phyloP scores from a whole-genome alignment of 2,113 vertebrate genomes.

The Entosphenus tridentatus region DNA sequence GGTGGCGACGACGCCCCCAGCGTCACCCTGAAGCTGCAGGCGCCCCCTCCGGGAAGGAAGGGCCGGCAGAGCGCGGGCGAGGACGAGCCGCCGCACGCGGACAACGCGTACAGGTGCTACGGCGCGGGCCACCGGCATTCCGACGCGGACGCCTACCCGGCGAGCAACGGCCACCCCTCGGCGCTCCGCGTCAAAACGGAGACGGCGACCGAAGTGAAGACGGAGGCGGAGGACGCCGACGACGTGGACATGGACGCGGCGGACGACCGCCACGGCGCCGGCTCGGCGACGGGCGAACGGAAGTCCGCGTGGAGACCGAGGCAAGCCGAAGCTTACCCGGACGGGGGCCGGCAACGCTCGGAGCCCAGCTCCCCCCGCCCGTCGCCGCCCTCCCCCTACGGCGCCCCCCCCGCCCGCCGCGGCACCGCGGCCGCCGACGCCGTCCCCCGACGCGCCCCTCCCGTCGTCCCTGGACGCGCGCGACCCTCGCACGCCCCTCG shows the following conservation, averaged over 20 bases:
- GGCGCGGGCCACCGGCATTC: constrained; percentile 11
- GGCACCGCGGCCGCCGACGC: constrained; percentile 19
- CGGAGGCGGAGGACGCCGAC: constrained; percentile 50
- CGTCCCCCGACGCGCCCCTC: constrained; percentile 11
- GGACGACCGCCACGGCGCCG: constrained; percentile 8
- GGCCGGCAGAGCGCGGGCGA: constrained; percentile 24
- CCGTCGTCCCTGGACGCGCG: constrained; percentile 17
- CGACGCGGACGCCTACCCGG: constrained; percentile 12
- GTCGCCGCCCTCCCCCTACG: constrained; percentile 10
- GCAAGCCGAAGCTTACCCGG: too few relatives aligned
- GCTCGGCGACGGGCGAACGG: neutral
- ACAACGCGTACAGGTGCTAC: neutral
- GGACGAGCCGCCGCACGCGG: neutral
- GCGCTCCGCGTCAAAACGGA: constrained; percentile 64
- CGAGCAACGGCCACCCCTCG: constrained; percentile 9
- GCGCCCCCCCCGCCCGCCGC: constrained; percentile 14
- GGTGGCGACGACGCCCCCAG: too few relatives aligned
- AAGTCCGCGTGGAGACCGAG: too few relatives aligned
- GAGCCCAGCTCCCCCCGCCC: constrained; percentile 8
- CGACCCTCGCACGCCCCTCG: neutral
- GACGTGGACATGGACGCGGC: constrained; percentile 26
- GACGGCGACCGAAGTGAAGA: constrained; percentile 31
- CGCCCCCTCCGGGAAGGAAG: constrained; percentile 47
- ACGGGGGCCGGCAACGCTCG: too few relatives aligned
- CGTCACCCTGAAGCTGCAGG: constrained; percentile 36